Evolutionary conservation across 2,113 vertebrate genomes (phyloP).

Genomic region (Pungitius pungitius): DNA sequence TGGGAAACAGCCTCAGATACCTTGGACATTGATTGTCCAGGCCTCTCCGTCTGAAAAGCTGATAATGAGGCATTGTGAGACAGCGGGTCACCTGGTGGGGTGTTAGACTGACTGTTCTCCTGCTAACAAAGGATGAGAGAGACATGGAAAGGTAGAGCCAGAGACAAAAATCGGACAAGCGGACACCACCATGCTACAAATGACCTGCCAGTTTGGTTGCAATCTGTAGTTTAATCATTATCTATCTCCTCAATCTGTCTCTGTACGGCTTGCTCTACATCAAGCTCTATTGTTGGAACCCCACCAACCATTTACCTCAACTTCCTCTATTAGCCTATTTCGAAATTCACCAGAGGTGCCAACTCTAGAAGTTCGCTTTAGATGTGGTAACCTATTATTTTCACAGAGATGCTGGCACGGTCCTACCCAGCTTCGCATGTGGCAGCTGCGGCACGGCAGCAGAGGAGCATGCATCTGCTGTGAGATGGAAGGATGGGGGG

Average conservation of each 20-base stretch:
- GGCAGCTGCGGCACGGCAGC: background rate
- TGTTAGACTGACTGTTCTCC: constrained; percentile 51
- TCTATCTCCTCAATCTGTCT: constrained; percentile 48
- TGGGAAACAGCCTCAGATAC: constrained; percentile 52
- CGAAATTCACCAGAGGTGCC: background rate
- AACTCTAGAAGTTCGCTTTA: constrained; percentile 58
- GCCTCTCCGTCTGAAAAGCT: constrained; percentile 70
- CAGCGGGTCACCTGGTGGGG: constrained; percentile 59
- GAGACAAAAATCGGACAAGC: constrained; percentile 68
- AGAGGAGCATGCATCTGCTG: background rate
- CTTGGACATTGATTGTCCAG: constrained; percentile 71
- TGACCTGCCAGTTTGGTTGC: constrained; percentile 77
- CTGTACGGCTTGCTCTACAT: constrained; percentile 19
- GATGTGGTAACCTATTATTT: constrained; percentile 57
- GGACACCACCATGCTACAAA: constrained; percentile 77
- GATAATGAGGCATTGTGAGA: constrained; percentile 80
- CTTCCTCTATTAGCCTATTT: background rate
- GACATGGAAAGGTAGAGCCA: constrained; percentile 41
- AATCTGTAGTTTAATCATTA: constrained; percentile 70
- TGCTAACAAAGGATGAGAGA: constrained; percentile 48
- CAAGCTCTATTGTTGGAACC: background rate
- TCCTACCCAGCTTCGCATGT: background rate
- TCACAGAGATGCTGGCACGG: background rate
- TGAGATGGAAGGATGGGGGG: background rate
- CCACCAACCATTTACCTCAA: background rate